These are phyloP conservation scores for Harlomillsia oculata DNA, from an alignment of 1,140 invertebrate species.

Conservation along the genomic window DNA sequence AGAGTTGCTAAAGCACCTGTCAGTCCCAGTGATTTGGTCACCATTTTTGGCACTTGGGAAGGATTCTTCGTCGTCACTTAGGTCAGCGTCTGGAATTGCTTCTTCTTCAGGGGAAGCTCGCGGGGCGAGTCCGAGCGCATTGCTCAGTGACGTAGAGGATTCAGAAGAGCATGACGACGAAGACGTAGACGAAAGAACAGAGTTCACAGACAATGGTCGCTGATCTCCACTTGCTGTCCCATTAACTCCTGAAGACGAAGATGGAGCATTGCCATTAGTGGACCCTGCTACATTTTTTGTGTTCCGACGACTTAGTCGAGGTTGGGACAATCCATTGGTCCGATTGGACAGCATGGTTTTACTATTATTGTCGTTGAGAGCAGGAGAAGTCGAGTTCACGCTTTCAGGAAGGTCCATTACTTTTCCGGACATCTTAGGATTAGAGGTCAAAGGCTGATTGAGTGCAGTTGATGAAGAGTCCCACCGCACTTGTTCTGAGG, in stretches of 20 bases:
- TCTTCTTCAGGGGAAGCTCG: constrained; percentile 34
- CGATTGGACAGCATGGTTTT: too few relatives aligned
- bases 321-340: too few relatives aligned
- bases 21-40: constrained; percentile 27
- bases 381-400: too few relatives aligned
- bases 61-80: constrained; percentile 23
- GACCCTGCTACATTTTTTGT: too few relatives aligned
- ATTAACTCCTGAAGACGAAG: background rate
- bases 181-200: constrained; percentile 66
- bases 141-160: constrained; percentile 21
- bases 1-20: constrained; percentile 33
- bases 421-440: too few relatives aligned
- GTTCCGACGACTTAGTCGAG: too few relatives aligned
- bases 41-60: constrained; percentile 23
- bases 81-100: constrained; percentile 24
- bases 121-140: constrained; percentile 18
- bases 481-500: constrained; percentile 22
- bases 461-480: background rate
- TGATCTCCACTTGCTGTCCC: constrained; percentile 20
- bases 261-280: background rate
- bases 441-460: too few relatives aligned
- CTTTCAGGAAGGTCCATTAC: too few relatives aligned
- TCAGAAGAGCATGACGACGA: constrained; percentile 47
- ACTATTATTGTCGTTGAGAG: background rate
- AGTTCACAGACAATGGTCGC: constrained; percentile 68